phyloP scores from a whole-genome alignment of 2,797 vertebrate genomes.

The Channa striata region DNA sequence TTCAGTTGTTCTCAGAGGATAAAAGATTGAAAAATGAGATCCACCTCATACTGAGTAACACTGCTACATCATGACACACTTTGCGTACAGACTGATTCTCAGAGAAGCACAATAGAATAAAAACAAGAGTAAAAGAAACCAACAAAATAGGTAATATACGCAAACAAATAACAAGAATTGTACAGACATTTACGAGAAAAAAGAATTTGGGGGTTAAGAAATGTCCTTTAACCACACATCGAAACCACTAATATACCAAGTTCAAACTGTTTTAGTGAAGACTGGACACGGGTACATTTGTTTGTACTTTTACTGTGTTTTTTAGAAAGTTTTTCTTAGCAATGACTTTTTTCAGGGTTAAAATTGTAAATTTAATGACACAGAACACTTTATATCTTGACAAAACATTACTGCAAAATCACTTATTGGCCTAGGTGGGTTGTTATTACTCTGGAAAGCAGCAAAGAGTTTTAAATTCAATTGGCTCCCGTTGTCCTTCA shows the following conservation, averaged over 20 bases:
- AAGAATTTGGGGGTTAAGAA: not conserved
- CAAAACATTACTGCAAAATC: not conserved
- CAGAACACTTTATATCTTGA: not conserved
- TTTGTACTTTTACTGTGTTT: not conserved
- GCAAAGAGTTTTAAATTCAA: slow-evolving; percentile 18
- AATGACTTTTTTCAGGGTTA: not conserved
- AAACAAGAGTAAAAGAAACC: not conserved
- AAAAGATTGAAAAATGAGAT: slow-evolving; percentile 9
- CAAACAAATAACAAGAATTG: not conserved
- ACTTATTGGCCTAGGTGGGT: not conserved
- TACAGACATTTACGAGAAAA: not conserved
- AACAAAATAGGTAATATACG: not conserved
- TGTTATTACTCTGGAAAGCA: slow-evolving; percentile 16
- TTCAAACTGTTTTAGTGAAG: not conserved
- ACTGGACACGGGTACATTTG: not conserved
- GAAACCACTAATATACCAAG: no score
- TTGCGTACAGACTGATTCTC: not conserved
- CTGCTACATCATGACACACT: not conserved
- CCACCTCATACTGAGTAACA: not conserved
- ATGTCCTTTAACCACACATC: not conserved
- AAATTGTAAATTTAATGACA: not conserved
- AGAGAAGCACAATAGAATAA: not conserved
- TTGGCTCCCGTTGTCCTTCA: slow-evolving; percentile 17
- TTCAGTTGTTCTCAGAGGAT: slow-evolving; percentile 28
- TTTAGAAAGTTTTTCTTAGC: not conserved